Evolutionary conservation across 2,113 vertebrate genomes (phyloP), one percentile per base, ranked within the genome.

Genomic region (Trematomus loennbergii): DNA sequence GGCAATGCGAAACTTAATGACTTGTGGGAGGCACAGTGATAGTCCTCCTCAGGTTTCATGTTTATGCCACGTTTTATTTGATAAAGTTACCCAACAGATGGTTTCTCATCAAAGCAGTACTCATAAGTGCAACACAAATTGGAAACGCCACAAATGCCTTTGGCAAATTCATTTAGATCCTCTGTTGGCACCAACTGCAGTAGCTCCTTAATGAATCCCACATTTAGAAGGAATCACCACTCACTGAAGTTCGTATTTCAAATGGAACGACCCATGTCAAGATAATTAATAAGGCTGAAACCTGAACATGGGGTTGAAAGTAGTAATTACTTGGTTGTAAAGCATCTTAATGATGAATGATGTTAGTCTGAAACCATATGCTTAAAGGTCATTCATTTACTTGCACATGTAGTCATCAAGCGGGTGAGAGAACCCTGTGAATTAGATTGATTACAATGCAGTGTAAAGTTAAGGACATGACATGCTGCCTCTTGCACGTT

Each of bases 61-160:
- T 91, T 88, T 82, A 88, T 83, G 53, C 74, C 53, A 79, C 53
- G 5, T 88, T 89, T 92, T 83, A 84, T 91, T 84, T 85, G 55
- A 83, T 50, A 73, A 53, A 77, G 71, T 84, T 81, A 79, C n/a
- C 75, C 72, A 84, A 59, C 88, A 91, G 84, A 93, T 90, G 86
- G 84, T 59, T 81, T 54, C 70, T 83, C 83, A 84, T 86, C 72
- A 85, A 77, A 82, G 63, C 75, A 60, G 69, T n/a, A 64, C 72
- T 87, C 72, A 72, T 72, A 72, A 78, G 73, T 80, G 70, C 77
- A 58, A 67, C 68, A 75, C 13, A 83, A 79, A 87, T 43, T 63
- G 49, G 46, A 75, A 76, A 78, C 0, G 8, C 55, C 12, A 45
- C 64, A 25, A 17, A 54, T 73, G 81, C 81, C 64, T 82, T 80